These are phyloP conservation scores for Calyptomena viridis DNA, from an alignment of 2,113 vertebrate species.

Conservation along the genomic window DNA sequence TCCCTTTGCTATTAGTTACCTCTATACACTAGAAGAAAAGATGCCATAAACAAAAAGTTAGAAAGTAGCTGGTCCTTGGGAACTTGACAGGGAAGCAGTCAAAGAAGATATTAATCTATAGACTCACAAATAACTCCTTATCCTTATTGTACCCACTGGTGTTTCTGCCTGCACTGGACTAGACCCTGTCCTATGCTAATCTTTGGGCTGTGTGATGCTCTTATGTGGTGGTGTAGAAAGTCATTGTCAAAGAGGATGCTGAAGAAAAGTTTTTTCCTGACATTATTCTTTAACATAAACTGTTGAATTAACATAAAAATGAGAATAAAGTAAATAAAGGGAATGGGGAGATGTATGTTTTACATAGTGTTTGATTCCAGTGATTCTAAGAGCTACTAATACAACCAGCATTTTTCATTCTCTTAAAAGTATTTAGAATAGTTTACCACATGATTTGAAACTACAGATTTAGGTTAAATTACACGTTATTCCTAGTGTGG, in stretches of 20 bases:
- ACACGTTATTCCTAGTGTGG: not conserved
- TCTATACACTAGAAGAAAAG: not conserved
- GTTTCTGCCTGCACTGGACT: not conserved
- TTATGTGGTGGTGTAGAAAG: not conserved
- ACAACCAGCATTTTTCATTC: not conserved
- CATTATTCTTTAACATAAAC: not conserved
- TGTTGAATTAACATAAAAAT: not conserved
- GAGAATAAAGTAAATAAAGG: not conserved
- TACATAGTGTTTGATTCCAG: not conserved
- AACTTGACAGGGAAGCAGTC: not conserved
- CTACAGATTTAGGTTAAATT: not conserved
- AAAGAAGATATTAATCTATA: not conserved
- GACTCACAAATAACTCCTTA: not conserved
- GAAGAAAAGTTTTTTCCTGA: not conserved
- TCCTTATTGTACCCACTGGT: not conserved
- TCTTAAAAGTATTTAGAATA: not conserved
- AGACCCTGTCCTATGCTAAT: not conserved
- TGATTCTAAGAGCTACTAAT: not conserved
- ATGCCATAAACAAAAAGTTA: not conserved
- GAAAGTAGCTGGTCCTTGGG: not conserved
- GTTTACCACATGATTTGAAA: not conserved
- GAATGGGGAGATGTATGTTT: not conserved
- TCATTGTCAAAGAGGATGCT: not conserved
- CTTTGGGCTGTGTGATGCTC: not conserved
- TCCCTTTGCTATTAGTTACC: not conserved